A percentile compares a stretch with the other conserved stretches of the same genome.
Conservation (phyloP, 2,797 vertebrate genomes). For the Melanogrammus aeglefinus region DNA sequence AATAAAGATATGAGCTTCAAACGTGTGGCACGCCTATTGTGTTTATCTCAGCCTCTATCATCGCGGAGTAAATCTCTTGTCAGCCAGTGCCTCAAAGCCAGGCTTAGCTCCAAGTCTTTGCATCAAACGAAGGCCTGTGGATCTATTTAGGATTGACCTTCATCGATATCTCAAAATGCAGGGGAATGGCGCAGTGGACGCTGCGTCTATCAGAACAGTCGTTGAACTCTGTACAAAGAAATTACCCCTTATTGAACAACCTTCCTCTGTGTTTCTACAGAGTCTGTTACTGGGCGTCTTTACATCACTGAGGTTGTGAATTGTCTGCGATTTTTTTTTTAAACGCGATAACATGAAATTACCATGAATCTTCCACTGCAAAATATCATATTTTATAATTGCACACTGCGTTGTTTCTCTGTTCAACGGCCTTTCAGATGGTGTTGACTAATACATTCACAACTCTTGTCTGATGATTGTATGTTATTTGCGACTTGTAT, state of each 20-base stretch:
- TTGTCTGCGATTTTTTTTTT: not conserved
- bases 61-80: conserved; percentile 62
- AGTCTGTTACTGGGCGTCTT: not conserved
- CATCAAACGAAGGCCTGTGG: conserved; percentile 41
- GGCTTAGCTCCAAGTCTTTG: conserved; percentile 50
- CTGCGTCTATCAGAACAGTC: conserved; percentile 50
- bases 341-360: not conserved
- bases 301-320: not conserved
- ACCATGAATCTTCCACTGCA: no score
- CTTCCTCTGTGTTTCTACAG: not conserved
- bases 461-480: conserved; percentile 26
- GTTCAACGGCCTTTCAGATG: conserved; percentile 44
- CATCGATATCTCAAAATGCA: conserved; percentile 57
- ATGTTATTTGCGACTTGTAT: conserved; percentile 54
- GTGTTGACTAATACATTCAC: conserved; percentile 59
- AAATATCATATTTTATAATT: conserved; percentile 1
- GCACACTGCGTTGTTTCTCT: conserved; percentile 33
- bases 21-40: conserved; percentile 54
- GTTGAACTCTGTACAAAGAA: conserved; percentile 56
- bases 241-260: not conserved
- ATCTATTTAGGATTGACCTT: conserved; percentile 69
- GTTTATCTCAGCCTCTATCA: conserved; percentile 60
- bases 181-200: conserved; percentile 35
- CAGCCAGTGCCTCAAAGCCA: conserved; percentile 51
- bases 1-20: conserved; percentile 42